Percentiles rank a stretch among this genome's conserved stretches.
Evolutionary conservation across 2,888 invertebrate species (phyloP).

Genomic region (Pristionchus mayeri): DNA sequence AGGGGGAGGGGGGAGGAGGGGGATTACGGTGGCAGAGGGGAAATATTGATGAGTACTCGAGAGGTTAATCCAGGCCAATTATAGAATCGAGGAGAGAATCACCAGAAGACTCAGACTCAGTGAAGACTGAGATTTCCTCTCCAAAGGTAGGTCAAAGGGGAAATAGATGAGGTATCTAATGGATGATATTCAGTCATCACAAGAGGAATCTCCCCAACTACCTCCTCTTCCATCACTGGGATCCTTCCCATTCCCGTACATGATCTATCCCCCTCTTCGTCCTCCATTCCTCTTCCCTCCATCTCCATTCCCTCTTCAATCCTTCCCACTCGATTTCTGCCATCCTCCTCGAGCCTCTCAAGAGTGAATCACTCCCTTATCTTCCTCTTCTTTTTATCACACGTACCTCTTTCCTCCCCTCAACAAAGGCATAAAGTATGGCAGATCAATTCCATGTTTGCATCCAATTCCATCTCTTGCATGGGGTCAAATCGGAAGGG

Average conservation of each 20-base stretch:
- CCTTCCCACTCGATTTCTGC: constrained; percentile 24
- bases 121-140: constrained; percentile 20
- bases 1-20: too few relatives aligned
- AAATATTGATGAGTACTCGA: constrained; percentile 24
- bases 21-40: constrained; percentile 22
- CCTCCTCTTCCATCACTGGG: background rate
- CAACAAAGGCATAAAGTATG: constrained; percentile 23
- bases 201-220: background rate
- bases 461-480: background rate
- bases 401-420: background rate
- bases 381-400: constrained; percentile 14
- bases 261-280: background rate
- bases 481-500: background rate
- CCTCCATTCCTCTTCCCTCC: background rate
- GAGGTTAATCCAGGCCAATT: constrained; percentile 17
- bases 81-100: constrained; percentile 8
- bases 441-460: background rate
- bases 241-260: background rate
- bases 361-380: constrained; percentile 2
- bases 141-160: background rate
- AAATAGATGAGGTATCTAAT: background rate
- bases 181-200: background rate
- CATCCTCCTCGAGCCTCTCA: constrained; percentile 14
- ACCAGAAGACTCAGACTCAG: background rate
- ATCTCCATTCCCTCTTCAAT: background rate